Conservation (phyloP, 2,113 vertebrate species). For the Catharus fuscescens region DNA sequence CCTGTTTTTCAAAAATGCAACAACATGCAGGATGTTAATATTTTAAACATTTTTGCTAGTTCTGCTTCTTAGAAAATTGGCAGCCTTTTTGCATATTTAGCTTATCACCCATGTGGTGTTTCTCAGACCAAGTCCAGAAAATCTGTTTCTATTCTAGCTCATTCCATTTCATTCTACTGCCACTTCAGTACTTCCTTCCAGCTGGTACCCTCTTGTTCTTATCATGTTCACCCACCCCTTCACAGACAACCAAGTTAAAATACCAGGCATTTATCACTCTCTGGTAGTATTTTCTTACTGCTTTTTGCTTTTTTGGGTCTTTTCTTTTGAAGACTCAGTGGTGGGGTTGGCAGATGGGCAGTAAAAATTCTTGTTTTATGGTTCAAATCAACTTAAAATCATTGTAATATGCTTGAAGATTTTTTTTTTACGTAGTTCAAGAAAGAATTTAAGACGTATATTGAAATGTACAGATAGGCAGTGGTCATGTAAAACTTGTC, state of each 20-base stretch:
- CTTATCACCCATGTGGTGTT: background rate
- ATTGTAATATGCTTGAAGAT: background rate
- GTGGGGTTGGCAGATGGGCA: background rate
- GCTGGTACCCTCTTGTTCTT: background rate
- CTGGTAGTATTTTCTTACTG: background rate
- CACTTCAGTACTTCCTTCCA: slow-evolving; percentile 10
- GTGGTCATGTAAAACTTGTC: background rate
- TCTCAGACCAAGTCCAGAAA: background rate
- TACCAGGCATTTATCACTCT: background rate
- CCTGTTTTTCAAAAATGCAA: background rate
- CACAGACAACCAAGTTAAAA: background rate
- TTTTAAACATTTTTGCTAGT: background rate
- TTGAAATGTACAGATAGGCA: background rate
- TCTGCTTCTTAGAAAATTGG: background rate
- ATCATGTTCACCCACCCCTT: background rate
- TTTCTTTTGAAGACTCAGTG: background rate
- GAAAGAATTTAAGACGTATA: background rate
- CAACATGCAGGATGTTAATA: background rate
- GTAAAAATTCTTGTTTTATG: background rate
- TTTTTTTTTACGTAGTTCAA: background rate
- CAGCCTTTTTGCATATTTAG: background rate
- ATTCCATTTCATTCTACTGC: background rate
- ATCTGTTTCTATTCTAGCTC: background rate
- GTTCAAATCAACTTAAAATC: background rate
- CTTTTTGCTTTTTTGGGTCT: background rate